These are phyloP conservation scores for Mus spretus DNA, from an alignment of 2,797 vertebrate genomes.

Conservation along the genomic window DNA sequence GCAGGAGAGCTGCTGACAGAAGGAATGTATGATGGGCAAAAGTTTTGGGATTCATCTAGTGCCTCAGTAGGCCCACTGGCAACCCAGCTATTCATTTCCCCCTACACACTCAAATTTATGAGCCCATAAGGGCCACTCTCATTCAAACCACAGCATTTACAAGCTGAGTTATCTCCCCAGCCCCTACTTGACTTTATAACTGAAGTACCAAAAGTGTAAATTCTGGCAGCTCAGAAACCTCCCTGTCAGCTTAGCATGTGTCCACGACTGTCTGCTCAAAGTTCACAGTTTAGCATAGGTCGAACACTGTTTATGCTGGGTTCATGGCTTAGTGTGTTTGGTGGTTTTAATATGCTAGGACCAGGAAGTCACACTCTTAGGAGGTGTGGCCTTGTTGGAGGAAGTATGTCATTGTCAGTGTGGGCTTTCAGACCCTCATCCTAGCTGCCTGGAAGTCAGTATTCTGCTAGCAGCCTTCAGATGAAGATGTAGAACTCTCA, in stretches of 20 bases:
- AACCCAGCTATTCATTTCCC: too few species aligned
- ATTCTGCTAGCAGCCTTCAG: too few species aligned
- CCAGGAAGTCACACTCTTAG: too few species aligned
- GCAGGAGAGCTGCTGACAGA: not conserved
- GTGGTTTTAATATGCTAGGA: too few species aligned
- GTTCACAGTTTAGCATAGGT: not conserved
- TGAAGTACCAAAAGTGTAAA: conserved; percentile 5
- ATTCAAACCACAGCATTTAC: not conserved
- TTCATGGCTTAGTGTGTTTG: not conserved
- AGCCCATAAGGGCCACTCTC: not conserved
- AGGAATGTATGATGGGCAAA: not conserved
- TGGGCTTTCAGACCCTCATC: too few species aligned
- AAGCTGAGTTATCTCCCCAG: not conserved
- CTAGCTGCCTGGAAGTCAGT: too few species aligned
- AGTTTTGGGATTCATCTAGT: not conserved
- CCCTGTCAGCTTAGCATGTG: conserved; percentile 41
- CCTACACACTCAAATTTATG: not conserved
- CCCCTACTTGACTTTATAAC: not conserved
- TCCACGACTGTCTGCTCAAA: not conserved
- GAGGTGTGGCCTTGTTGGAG: too few species aligned
- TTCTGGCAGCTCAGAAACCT: conserved; percentile 56
- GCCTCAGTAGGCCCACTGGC: too few species aligned
- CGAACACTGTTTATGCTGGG: not conserved
- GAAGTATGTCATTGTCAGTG: too few species aligned
- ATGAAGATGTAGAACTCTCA: not conserved